These are phyloP conservation scores for Characodon lateralis DNA, from an alignment of 2,797 vertebrate genomes.

Conservation along the genomic window DNA sequence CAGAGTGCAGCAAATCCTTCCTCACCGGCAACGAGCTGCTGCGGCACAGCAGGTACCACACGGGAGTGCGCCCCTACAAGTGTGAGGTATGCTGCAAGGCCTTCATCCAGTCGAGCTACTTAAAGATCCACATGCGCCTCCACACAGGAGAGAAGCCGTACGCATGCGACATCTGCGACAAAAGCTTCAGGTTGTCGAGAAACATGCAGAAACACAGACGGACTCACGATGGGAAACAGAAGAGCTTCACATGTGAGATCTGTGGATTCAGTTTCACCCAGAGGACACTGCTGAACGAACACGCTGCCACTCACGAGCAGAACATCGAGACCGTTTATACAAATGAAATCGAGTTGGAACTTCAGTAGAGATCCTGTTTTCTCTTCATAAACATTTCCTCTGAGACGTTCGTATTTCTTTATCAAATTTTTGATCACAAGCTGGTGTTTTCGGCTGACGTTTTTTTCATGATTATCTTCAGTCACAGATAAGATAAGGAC, in stretches of 20 bases:
- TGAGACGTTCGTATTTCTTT: background rate
- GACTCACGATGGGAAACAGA: slow-evolving; percentile 67
- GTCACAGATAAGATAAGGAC: background rate
- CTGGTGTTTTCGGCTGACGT: background rate
- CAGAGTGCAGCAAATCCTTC: slow-evolving; percentile 74
- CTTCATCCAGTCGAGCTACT: slow-evolving; percentile 78
- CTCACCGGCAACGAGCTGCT: slow-evolving; percentile 76
- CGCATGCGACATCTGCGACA: slow-evolving; percentile 72
- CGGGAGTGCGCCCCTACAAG: slow-evolving; percentile 77
- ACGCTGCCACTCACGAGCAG: slow-evolving; percentile 62
- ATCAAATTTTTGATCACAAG: background rate
- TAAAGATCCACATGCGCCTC: slow-evolving; percentile 79
- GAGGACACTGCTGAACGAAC: slow-evolving; percentile 71
- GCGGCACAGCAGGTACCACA: slow-evolving; percentile 77
- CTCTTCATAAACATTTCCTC: too few species aligned
- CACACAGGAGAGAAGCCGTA: slow-evolving; percentile 80
- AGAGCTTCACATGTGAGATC: slow-evolving; percentile 65
- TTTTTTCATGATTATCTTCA: background rate
- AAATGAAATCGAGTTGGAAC: slow-evolving; percentile 60
- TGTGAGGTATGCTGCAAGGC: slow-evolving; percentile 75
- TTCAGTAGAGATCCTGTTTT: slow-evolving; percentile 43
- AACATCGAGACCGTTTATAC: slow-evolving; percentile 55
- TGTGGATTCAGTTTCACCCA: slow-evolving; percentile 64
- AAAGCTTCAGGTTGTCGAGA: slow-evolving; percentile 73
- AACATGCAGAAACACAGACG: slow-evolving; percentile 77